Evolutionary conservation across 1,140 invertebrate genomes (phyloP), one percentile per base, ranked within the genome.

Genomic region (Patella vulgata): DNA sequence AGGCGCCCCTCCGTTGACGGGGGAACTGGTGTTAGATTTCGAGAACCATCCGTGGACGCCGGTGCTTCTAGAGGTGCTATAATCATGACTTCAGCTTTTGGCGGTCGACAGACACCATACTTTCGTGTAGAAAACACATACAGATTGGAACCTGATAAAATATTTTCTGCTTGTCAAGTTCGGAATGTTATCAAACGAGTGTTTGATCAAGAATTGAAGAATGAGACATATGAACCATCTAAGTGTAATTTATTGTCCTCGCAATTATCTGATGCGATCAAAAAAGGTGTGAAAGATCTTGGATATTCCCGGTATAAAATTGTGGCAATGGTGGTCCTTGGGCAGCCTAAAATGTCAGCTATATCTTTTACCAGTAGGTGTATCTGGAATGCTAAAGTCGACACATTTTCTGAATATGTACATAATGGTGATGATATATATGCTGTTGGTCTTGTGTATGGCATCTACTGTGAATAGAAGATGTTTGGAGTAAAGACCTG

Each of bases 381-480:
- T 61, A 63, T 78, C n/a, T 79, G 77, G 77, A 74, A 78, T 51
- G 66, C 31, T 17, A 50, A 50, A 44, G 39, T 63, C 17, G 77
- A 79, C 55, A 73, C 66, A 63, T 75, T 67, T 28, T 74, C 77
- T 3, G 71, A 69, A 53, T 68, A 70, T 55, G 65, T 63, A 4
- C 77, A 63, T 47, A 60, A 66, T 43, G 74, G 74, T 56, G 51
- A 43, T 5, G 54, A 50, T 12, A 30, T 78, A 23, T 79, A 69
- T 60, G 75, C 72, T 14, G 66, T 74, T 6, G 77, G 70, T 23
- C 55, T 75, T 12, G 69, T 79, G 1, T 78, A 71, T 53, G 75
- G 68, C 2, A 53, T 77, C 14, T 78, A 75, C 44, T 57, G 61
- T 50, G 77, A 78, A 40, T 78, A 55, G n/a, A n/a, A n/a, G n/a